Percentiles rank a stretch among this genome's conserved stretches.
These are phyloP conservation scores for Tetheella fluctuosa DNA, from an alignment of 2,888 invertebrate genomes.

Conservation along the genomic window DNA sequence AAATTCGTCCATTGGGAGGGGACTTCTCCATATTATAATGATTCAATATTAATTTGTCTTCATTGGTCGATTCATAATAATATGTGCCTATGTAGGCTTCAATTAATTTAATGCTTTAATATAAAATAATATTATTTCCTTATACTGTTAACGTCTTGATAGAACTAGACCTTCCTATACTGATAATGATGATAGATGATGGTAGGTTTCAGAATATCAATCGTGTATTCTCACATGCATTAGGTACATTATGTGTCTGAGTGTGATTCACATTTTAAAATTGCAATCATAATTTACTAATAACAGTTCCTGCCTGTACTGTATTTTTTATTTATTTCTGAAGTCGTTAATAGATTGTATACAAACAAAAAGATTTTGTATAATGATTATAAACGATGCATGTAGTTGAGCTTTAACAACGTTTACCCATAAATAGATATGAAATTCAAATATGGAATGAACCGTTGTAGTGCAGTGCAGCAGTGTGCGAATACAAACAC, in stretches of 20 bases:
- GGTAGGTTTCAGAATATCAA: no score
- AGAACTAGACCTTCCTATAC: no score
- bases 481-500: constrained; percentile 56
- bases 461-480: constrained; percentile 37
- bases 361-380: background rate
- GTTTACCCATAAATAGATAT: constrained; percentile 21
- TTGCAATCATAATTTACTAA: no score
- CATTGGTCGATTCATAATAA: constrained; percentile 59
- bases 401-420: constrained; percentile 8
- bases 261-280: no score
- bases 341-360: no score
- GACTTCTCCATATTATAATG: constrained; percentile 56
- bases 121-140: background rate
- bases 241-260: no score
- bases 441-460: constrained; percentile 36
- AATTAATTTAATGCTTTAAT: background rate
- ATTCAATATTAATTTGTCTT: constrained; percentile 72
- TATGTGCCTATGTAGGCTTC: constrained; percentile 19
- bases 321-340: background rate
- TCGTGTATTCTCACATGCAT: no score
- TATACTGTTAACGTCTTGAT: background rate
- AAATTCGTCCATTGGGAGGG: constrained; percentile 78
- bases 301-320: background rate
- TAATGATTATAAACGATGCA: constrained; percentile 6
- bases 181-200: no score